Evolutionary conservation across 1,140 invertebrate species (phyloP), one percentile per base, ranked within the genome.

Genomic region (Drosophila sproati): DNA sequence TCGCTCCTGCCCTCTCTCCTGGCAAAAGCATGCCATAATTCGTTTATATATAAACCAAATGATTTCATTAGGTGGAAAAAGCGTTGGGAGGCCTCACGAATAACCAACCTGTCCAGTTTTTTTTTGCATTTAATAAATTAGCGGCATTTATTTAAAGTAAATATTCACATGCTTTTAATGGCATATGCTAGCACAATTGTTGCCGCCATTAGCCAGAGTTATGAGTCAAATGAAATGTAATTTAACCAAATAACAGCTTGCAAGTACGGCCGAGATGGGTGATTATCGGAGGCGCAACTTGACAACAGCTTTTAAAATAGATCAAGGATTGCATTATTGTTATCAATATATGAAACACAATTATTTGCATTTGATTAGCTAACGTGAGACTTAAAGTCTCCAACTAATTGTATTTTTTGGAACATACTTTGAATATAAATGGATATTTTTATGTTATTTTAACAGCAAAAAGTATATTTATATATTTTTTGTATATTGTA

Each of bases 11-110:
- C 20, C 20, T 20, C 20, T 20, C 20, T 20, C 20, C 20, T 20
- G 61, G 56, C 64, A 78, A 69, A 78, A 74, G 63, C 54, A 83
- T 87, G 83, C 70, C 83, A 87, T 87, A 88, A 87, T 88, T 88
- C 68, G 83, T 88, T 78, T 87, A 87, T 74, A 87, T 88, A 83
- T 87, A 88, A 77, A 88, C 61, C 70, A 72, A 88, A 67, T 88
- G 83, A 89, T 89, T 83, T 88, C 80, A 88, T 78, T 82, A 75
- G 51, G 5, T 66, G 60, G 34, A 29, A 57, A 66, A 66, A 52
- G n/a, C 34, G 10, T 54, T 60, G 43, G 8, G 4, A 43, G 20
- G 10, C n/a, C 43, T 12, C 20, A 50, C 54, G 47, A 12, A 39
- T 8, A 10, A 45, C 20, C 39, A 64, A 62, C 34, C 34, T 66